Evolutionary conservation across 2,113 vertebrate genomes (phyloP).

Genomic region (Grantiella picta): DNA sequence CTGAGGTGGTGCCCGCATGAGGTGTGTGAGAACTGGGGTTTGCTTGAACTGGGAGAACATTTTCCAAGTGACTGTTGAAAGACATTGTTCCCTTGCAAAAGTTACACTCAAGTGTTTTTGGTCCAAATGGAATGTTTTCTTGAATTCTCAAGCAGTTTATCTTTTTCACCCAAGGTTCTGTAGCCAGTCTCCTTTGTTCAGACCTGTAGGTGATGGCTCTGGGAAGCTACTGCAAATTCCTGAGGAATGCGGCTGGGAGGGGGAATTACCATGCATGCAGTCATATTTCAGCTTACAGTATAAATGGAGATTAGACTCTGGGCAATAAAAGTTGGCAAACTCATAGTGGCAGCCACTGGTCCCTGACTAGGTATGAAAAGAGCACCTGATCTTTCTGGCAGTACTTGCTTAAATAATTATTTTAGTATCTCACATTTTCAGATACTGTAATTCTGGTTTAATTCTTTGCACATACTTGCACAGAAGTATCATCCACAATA

Average conservation of each 20-base stretch:
- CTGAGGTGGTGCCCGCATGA: accelerated
- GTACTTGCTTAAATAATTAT: not conserved
- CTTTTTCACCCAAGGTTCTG: not conserved
- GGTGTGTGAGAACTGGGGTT: not conserved
- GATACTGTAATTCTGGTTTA: not conserved
- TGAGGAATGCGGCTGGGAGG: not conserved
- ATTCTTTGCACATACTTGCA: not conserved
- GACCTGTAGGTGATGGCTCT: not conserved
- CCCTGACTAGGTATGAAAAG: not conserved
- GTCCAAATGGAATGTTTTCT: not conserved
- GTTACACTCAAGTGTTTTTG: not conserved
- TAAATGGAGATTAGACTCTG: not conserved
- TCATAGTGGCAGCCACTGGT: not conserved
- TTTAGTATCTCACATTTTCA: not conserved
- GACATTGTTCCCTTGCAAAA: not conserved
- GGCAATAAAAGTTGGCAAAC: not conserved
- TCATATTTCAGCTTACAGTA: not conserved
- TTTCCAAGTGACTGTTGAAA: not conserved
- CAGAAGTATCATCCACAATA: not conserved
- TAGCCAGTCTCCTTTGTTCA: not conserved
- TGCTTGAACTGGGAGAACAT: not conserved
- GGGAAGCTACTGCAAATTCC: not conserved
- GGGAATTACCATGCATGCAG: not conserved
- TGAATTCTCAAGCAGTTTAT: not conserved
- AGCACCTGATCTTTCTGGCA: not conserved